Evolutionary conservation across 2,888 invertebrate species (phyloP).

Genomic region (Spodoptera exigua): DNA sequence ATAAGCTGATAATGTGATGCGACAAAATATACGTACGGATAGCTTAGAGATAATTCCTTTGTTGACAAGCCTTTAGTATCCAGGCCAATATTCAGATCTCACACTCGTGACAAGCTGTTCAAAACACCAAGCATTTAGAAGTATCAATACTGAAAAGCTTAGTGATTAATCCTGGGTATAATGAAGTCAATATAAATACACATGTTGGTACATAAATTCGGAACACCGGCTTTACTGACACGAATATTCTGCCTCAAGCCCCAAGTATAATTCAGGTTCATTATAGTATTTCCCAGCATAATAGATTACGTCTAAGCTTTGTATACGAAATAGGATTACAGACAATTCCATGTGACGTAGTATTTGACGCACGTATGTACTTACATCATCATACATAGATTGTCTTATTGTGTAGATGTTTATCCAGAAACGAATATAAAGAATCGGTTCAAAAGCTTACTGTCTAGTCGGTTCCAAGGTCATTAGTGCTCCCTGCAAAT

Average conservation of each 20-base stretch:
- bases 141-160: conserved; percentile 5
- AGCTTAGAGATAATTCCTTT: too few relatives aligned
- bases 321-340: conserved; percentile 36
- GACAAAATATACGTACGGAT: too few relatives aligned
- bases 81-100: too few relatives aligned
- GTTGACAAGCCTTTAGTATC: too few relatives aligned
- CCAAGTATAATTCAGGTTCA: conserved; percentile 34
- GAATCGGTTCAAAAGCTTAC: background rate
- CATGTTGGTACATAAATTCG: background rate
- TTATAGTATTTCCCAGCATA: conserved; percentile 21
- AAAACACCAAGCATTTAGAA: conserved; percentile 9
- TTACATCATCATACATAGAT: background rate
- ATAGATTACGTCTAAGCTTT: conserved; percentile 43
- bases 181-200: conserved; percentile 10
- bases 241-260: conserved; percentile 18
- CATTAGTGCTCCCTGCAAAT: too few relatives aligned
- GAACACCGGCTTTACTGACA: conserved; percentile 1
- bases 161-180: conserved; percentile 19
- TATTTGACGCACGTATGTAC: conserved; percentile 3
- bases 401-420: conserved; percentile 5
- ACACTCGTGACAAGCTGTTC: too few relatives aligned
- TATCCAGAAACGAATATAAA: background rate
- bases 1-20: too few relatives aligned
- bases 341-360: conserved; percentile 14
- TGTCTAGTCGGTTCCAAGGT: too few relatives aligned